phyloP scores from a whole-genome alignment of 2,113 vertebrate genomes.

The Chlorocebus sabaeus region DNA sequence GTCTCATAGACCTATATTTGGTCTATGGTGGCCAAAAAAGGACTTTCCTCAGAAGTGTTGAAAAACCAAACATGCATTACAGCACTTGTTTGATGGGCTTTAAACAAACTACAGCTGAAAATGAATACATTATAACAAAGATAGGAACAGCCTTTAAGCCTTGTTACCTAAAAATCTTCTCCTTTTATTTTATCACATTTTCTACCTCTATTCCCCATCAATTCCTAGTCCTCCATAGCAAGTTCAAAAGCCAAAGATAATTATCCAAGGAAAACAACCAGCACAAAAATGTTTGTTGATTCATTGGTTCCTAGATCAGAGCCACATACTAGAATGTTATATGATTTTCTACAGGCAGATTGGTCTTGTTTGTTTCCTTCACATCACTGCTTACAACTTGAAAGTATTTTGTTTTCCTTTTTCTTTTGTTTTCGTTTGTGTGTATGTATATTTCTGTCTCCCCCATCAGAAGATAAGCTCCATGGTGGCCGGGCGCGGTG shows the following conservation, averaged over 20 bases:
- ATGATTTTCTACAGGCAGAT: background rate
- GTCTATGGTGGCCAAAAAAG: background rate
- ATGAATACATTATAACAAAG: background rate
- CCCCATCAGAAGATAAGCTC: background rate
- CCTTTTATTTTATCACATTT: background rate
- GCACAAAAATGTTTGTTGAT: background rate
- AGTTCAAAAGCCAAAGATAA: conserved; percentile 45
- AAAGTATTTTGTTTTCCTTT: conserved; percentile 10
- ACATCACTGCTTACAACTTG: background rate
- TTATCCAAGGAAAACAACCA: background rate
- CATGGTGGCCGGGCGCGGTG: background rate
- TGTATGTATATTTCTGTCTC: background rate
- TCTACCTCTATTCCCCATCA: background rate
- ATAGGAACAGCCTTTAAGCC: background rate
- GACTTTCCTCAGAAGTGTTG: background rate
- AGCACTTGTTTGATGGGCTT: conserved; percentile 17
- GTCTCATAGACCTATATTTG: background rate
- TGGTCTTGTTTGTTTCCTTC: background rate
- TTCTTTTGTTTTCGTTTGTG: background rate
- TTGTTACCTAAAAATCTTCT: conserved; percentile 13
- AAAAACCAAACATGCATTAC: background rate
- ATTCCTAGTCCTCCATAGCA: conserved; percentile 7
- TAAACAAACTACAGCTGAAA: conserved; percentile 27
- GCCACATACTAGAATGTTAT: background rate
- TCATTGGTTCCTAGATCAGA: background rate